phyloP scores from a whole-genome alignment of 2,888 invertebrate genomes.

The Halictus quadricinctus region DNA sequence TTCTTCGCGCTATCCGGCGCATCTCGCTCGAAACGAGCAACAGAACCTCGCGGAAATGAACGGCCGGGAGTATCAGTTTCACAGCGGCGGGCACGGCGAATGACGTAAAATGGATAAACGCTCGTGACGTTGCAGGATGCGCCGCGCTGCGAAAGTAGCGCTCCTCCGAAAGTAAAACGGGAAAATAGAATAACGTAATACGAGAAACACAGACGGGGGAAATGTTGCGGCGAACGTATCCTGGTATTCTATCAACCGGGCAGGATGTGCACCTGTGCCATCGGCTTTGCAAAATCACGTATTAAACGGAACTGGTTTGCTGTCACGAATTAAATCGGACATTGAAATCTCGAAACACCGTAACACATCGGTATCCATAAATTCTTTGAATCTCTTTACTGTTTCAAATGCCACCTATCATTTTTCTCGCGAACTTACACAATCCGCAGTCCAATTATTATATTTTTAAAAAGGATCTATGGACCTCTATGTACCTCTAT shows the following conservation, averaged over 20 bases:
- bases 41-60: constrained; percentile 52
- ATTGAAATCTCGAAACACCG: no score
- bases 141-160: constrained; percentile 25
- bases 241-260: constrained; percentile 51
- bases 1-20: constrained; percentile 38
- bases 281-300: constrained; percentile 58
- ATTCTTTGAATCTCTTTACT: no score
- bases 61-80: constrained; percentile 62
- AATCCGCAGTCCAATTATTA: no score
- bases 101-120: constrained; percentile 63
- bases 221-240: constrained; percentile 54
- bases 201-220: constrained; percentile 37
- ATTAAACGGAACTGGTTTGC: neutral
- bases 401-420: no score
- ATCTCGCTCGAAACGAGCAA: constrained; percentile 33
- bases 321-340: neutral
- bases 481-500: no score
- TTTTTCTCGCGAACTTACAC: no score
- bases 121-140: constrained; percentile 59
- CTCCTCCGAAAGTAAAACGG: constrained; percentile 22
- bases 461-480: no score
- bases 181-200: constrained; percentile 45
- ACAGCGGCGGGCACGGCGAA: constrained; percentile 46
- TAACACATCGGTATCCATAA: no score
- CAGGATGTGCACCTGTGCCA: constrained; percentile 61